phyloP scores from a whole-genome alignment of 2,888 invertebrate genomes.

The Brassicogethes aeneus region DNA sequence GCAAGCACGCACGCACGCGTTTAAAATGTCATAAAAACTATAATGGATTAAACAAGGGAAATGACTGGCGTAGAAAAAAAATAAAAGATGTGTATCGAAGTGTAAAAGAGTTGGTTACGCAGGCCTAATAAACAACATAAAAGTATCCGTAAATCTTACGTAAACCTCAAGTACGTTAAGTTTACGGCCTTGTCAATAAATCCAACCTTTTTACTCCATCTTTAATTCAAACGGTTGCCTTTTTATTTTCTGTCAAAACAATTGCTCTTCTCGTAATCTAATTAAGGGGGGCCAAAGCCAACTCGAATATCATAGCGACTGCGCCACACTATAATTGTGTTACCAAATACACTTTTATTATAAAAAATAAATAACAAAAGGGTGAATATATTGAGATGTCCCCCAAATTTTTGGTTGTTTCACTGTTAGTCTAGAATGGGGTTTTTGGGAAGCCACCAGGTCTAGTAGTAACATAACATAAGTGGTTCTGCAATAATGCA shows the following conservation, averaged over 20 bases:
- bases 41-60: background rate
- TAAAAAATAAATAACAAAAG: no score
- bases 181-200: background rate
- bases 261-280: background rate
- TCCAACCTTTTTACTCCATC: background rate
- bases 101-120: constrained; percentile 12
- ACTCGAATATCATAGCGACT: no score
- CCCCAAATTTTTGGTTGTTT: no score
- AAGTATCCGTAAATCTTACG: background rate
- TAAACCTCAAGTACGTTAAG: background rate
- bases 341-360: no score
- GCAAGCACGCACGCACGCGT: no score
- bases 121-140: background rate
- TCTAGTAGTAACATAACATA: no score
- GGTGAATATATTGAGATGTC: no score
- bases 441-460: no score
- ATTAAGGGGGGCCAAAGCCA: no score
- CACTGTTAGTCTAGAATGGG: no score
- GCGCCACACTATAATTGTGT: no score
- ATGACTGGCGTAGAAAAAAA: background rate
- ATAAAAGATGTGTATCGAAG: constrained; percentile 15
- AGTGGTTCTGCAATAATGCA: no score
- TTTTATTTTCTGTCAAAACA: background rate
- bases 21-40: background rate
- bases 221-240: background rate